A percentile compares a stretch with the other conserved stretches of the same genome.
phyloP scores from a whole-genome alignment of 2,888 invertebrate species.

The Parapristionchus giblindavisi region DNA sequence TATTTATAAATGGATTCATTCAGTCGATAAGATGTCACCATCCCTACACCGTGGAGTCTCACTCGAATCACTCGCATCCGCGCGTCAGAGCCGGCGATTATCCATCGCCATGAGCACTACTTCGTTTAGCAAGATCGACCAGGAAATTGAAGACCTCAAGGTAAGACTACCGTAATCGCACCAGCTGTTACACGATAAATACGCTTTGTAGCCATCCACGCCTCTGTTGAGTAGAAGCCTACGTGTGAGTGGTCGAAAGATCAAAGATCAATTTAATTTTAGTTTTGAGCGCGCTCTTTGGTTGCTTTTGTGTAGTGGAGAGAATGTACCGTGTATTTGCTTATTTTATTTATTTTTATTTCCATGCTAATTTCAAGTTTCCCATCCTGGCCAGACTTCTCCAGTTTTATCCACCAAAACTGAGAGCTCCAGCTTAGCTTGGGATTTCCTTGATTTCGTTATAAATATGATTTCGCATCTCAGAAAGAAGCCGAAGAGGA shows the following conservation, averaged over 20 bases:
- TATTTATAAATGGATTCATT: no score
- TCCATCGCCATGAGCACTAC: conserved; percentile 1
- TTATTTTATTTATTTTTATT: no score
- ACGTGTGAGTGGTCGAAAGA: not conserved
- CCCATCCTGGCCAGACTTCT: no score
- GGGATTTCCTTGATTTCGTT: not conserved
- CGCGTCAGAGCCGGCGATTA: not conserved
- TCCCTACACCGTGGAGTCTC: conserved; percentile 13
- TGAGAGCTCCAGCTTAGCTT: no score
- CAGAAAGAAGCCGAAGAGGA: conserved; percentile 47
- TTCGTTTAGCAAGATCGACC: conserved; percentile 7
- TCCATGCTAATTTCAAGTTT: no score
- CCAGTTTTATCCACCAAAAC: no score
- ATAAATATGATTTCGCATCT: not conserved
- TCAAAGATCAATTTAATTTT: not conserved
- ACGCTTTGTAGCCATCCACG: conserved; percentile 3
- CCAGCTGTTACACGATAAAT: not conserved
- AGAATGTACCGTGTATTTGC: not conserved
- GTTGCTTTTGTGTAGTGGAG: conserved; percentile 8
- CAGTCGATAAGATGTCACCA: no score
- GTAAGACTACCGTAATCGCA: not conserved
- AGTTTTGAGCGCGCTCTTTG: not conserved
- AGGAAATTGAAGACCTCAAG: conserved; percentile 25
- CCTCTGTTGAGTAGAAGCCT: not conserved
- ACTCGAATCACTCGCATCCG: not conserved